Evolutionary conservation across 2,113 vertebrate species (phyloP).

Genomic region (Myiozetetes cayanensis): DNA sequence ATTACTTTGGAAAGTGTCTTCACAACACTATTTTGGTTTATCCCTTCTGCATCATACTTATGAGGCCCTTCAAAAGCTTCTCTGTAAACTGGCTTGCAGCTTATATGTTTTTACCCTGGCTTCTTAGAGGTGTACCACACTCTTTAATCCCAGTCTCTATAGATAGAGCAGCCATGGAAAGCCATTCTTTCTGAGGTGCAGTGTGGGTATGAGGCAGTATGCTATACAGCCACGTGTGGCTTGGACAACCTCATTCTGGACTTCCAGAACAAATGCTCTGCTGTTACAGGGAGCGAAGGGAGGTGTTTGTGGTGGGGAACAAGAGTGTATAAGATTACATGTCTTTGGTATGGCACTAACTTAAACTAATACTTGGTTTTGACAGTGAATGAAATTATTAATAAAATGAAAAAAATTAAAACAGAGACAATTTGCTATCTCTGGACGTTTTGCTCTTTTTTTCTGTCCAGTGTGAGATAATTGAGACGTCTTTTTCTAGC

Average conservation of each 20-base stretch:
- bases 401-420: not conserved
- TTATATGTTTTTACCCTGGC: not conserved
- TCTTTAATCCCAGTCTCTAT: not conserved
- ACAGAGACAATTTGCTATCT: not conserved
- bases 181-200: not conserved
- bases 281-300: not conserved
- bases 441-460: not conserved
- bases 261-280: not conserved
- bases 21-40: not conserved
- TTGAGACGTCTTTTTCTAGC: not conserved
- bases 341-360: not conserved
- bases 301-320: not conserved
- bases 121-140: not conserved
- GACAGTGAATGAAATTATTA: not conserved
- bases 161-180: not conserved
- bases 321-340: not conserved
- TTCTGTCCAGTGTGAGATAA: not conserved
- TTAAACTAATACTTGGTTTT: not conserved
- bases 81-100: not conserved
- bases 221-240: accelerated
- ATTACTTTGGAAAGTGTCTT: not conserved
- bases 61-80: not conserved
- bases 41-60: not conserved
- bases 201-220: accelerated
- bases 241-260: not conserved